Evolutionary conservation across 1,140 invertebrate genomes (phyloP).

Genomic region (Micrasema longulum): DNA sequence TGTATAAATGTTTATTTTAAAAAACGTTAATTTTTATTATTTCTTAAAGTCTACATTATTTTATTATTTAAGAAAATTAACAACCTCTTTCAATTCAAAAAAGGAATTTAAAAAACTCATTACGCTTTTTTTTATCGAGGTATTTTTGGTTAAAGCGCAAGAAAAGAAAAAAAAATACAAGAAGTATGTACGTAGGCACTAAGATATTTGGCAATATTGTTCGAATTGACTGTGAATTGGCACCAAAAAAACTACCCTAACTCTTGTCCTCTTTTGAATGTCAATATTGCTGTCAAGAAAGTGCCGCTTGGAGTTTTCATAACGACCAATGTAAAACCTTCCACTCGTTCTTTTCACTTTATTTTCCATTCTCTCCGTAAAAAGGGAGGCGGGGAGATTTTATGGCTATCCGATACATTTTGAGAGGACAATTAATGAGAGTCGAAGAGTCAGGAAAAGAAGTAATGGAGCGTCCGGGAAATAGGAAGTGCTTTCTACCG

Average conservation of each 20-base stretch:
- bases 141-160: too few species aligned
- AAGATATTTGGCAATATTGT: too few species aligned
- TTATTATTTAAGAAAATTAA: too few species aligned
- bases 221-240: too few species aligned
- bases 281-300: slow-evolving; percentile 17
- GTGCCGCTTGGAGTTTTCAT: slow-evolving; percentile 24
- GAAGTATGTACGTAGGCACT: too few species aligned
- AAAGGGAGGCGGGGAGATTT: slow-evolving; percentile 8
- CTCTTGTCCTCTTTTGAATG: slow-evolving; percentile 9
- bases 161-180: too few species aligned
- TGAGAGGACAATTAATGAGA: slow-evolving; percentile 39
- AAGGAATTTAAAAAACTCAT: too few species aligned
- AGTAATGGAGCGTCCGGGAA: slow-evolving; percentile 33
- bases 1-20: too few species aligned
- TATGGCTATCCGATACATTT: slow-evolving; percentile 43
- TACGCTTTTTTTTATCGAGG: too few species aligned
- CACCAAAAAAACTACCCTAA: neutral
- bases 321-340: slow-evolving; percentile 16
- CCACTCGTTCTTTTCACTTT: slow-evolving; percentile 27
- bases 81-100: too few species aligned
- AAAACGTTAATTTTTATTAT: too few species aligned
- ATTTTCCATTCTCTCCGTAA: slow-evolving; percentile 7
- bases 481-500: slow-evolving; percentile 12
- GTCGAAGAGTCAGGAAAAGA: neutral
- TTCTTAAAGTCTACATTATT: too few species aligned